A percentile compares a stretch with the other conserved stretches of the same genome.
These are phyloP conservation scores for Pilophorus perplexus DNA, from an alignment of 2,888 invertebrate genomes.

Conservation along the genomic window DNA sequence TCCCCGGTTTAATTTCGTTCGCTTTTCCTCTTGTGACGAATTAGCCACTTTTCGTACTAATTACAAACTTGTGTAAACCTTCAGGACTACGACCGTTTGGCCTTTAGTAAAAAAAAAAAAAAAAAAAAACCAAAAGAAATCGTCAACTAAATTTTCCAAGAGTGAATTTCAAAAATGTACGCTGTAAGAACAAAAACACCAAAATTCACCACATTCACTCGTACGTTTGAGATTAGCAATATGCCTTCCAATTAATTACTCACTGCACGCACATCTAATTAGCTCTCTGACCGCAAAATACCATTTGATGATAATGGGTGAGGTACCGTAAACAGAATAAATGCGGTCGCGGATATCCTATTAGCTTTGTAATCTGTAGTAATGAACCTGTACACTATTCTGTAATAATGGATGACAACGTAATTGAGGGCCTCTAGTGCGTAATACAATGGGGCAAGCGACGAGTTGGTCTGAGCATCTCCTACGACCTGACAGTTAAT, in stretches of 20 bases:
- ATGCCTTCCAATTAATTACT: too few relatives aligned
- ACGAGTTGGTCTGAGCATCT: not conserved
- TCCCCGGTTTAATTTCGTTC: conserved; percentile 31
- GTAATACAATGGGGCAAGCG: not conserved
- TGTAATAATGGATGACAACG: not conserved
- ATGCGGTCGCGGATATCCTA: not conserved
- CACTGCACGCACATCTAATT: too few relatives aligned
- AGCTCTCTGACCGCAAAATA: too few relatives aligned
- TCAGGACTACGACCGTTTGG: not conserved
- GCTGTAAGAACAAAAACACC: too few relatives aligned
- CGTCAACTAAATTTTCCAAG: too few relatives aligned
- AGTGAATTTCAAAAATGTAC: too few relatives aligned
- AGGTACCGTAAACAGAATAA: not conserved
- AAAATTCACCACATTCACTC: too few relatives aligned
- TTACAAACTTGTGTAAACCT: conserved; percentile 4
- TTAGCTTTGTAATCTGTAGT: not conserved
- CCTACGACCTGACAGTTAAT: conserved; percentile 6
- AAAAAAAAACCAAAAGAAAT: too few relatives aligned
- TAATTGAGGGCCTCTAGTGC: conserved; percentile 1
- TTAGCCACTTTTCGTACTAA: conserved; percentile 31
- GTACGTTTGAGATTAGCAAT: too few relatives aligned
- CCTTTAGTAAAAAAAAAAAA: too few relatives aligned
- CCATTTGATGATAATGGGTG: not conserved
- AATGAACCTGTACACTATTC: not conserved
- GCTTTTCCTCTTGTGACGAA: conserved; percentile 28